Conservation (phyloP, 2,888 invertebrate genomes). For the Beris chalybata region DNA sequence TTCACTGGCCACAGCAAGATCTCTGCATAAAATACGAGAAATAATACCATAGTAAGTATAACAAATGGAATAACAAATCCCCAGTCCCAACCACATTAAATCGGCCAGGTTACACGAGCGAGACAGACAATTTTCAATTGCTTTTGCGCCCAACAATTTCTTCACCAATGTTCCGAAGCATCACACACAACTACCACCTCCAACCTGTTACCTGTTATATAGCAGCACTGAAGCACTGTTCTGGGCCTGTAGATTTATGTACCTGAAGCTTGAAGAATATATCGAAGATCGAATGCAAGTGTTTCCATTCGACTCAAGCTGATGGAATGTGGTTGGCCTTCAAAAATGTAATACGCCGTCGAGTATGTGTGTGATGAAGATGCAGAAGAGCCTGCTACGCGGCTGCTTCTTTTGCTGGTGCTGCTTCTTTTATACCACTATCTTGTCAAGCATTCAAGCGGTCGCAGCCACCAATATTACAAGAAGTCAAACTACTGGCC, state of each 20-base stretch:
- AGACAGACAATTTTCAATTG: background rate
- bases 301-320: conserved; percentile 35
- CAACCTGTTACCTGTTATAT: conserved; percentile 25
- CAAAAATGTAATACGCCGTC: conserved; percentile 38
- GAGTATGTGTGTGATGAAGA: conserved; percentile 9
- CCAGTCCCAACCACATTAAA: too few relatives aligned
- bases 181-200: conserved; percentile 18
- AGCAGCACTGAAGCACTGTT: too few relatives aligned
- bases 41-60: too few relatives aligned
- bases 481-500: too few relatives aligned
- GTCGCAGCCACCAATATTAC: too few relatives aligned
- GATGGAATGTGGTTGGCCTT: conserved; percentile 40
- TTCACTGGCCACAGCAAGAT: conserved; percentile 5
- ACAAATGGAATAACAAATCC: too few relatives aligned
- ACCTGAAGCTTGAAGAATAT: conserved; percentile 23
- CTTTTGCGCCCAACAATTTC: too few relatives aligned
- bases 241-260: conserved; percentile 15
- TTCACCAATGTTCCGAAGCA: background rate
- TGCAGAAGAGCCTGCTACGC: too few relatives aligned
- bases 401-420: too few relatives aligned
- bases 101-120: conserved; percentile 5
- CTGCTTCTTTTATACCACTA: too few relatives aligned
- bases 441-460: too few relatives aligned
- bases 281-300: conserved; percentile 29
- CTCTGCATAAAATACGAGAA: too few relatives aligned